These are phyloP conservation scores for Platygyra sinensis DNA, from an alignment of 64 coral and sea anemone species.

Conservation along the genomic window DNA sequence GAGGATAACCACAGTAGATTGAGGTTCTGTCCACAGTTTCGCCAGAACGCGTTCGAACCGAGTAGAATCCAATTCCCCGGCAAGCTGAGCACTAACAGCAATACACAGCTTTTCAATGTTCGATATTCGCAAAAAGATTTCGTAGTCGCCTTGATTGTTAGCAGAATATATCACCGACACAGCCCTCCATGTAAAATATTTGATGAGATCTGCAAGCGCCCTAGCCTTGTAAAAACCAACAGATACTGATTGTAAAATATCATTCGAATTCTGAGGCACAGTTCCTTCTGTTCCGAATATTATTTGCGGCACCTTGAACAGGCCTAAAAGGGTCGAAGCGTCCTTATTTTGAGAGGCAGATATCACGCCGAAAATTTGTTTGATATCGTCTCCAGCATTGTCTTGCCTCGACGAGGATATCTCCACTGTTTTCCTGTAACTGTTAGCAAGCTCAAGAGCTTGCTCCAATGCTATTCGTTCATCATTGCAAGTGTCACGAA, in stretches of 20 bases:
- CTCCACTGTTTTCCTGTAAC: neutral
- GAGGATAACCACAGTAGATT: constrained; percentile 49
- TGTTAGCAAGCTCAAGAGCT: constrained; percentile 63
- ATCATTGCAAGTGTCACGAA: constrained; percentile 71
- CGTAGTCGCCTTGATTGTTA: constrained; percentile 29
- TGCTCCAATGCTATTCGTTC: constrained; percentile 41
- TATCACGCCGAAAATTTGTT: constrained; percentile 54
- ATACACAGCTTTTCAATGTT: constrained; percentile 62
- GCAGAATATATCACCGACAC: constrained; percentile 56
- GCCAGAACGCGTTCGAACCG: neutral
- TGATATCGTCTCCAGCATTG: neutral
- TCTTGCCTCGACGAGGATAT: constrained; percentile 3
- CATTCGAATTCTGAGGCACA: neutral
- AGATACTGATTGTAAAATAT: constrained; percentile 56
- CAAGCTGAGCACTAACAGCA: constrained; percentile 27
- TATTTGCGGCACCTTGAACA: constrained; percentile 80
- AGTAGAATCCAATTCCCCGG: neutral
- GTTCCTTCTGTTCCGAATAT: constrained; percentile 20
- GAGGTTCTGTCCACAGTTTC: constrained; percentile 16
- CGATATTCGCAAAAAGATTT: constrained; percentile 56
- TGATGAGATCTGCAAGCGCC: constrained; percentile 72
- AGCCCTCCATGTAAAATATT: constrained; percentile 69
- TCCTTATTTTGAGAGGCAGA: constrained; percentile 54
- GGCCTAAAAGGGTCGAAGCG: constrained; percentile 48
- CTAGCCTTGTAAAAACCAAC: constrained; percentile 64